phyloP scores from a whole-genome alignment of 2,797 vertebrate genomes.

The Lacerta viridis region DNA sequence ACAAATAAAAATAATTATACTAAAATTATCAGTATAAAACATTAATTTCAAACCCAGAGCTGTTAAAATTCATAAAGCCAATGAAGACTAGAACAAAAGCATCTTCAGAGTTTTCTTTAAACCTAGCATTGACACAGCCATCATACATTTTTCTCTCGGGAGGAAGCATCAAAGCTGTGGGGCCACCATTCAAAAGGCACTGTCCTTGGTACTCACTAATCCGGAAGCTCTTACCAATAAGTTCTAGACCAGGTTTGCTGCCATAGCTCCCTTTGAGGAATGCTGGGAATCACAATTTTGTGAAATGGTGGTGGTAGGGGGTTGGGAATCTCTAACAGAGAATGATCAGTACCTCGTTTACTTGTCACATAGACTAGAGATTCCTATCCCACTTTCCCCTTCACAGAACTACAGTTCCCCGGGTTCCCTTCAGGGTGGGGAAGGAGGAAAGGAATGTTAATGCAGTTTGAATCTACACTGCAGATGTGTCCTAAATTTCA shows the following conservation, averaged over 20 bases:
- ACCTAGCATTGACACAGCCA: no score
- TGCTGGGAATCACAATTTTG: background rate
- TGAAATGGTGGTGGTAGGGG: background rate
- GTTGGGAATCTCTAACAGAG: constrained; percentile 27
- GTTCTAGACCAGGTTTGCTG: background rate
- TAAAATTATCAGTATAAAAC: background rate
- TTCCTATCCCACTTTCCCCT: background rate
- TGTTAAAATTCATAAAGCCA: no score
- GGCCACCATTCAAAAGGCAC: background rate
- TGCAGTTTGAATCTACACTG: background rate
- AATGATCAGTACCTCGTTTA: background rate
- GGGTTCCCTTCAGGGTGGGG: background rate
- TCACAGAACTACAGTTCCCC: background rate
- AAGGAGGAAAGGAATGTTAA: background rate
- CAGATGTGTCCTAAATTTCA: background rate
- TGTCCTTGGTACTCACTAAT: background rate
- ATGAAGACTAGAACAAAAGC: no score
- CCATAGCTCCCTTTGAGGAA: background rate
- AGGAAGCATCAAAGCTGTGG: background rate
- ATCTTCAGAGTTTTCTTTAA: no score
- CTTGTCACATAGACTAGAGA: background rate
- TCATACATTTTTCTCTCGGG: no score
- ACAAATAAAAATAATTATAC: background rate
- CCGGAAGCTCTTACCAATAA: background rate
- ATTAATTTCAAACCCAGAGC: background rate